phyloP scores from a whole-genome alignment of 2,797 vertebrate species.

The Anomalospiza imberbis region DNA sequence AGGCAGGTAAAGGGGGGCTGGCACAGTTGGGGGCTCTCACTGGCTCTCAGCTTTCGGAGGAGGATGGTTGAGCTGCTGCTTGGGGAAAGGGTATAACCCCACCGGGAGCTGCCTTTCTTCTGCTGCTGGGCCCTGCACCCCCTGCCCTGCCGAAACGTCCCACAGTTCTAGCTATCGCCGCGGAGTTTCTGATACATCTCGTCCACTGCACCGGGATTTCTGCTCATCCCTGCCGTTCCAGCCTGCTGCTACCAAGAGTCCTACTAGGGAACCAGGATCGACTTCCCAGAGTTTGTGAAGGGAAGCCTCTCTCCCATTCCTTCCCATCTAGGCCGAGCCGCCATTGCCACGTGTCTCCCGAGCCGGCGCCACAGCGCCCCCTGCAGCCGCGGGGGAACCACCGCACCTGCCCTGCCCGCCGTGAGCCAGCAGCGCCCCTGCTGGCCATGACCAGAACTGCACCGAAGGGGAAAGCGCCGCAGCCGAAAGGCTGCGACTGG shows the following conservation, averaged over 20 bases:
- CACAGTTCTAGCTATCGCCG: background rate
- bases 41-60: background rate
- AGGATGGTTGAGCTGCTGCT: background rate
- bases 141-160: background rate
- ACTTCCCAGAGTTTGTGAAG: background rate
- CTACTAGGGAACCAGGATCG: background rate
- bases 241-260: background rate
- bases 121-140: background rate
- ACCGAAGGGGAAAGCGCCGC: fast-evolving
- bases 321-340: background rate
- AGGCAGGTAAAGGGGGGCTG: background rate
- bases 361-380: background rate
- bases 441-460: background rate
- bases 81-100: background rate
- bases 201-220: fast-evolving
- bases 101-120: background rate
- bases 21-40: background rate
- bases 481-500: fast-evolving
- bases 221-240: background rate
- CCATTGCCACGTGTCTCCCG: background rate
- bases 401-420: background rate
- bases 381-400: background rate
- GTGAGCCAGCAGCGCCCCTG: too few species aligned
- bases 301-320: background rate
- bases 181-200: background rate